A percentile compares a stretch with the other conserved stretches of the same genome.
Conservation (phyloP, 2,888 invertebrate species). For the Eristalis tenax region DNA sequence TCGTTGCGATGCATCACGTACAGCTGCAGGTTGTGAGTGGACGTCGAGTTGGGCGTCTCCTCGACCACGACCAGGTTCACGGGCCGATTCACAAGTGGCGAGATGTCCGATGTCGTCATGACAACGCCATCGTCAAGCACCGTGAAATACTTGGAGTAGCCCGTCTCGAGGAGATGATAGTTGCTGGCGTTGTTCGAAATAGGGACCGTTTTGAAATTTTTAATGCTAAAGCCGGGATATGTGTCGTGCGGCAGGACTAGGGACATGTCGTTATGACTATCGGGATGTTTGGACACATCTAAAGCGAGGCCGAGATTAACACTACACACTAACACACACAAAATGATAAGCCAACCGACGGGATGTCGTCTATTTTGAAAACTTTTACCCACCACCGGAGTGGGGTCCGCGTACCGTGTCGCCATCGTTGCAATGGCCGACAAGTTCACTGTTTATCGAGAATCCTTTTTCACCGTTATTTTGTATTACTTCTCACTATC, state of each 20-base stretch:
- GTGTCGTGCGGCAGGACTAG: slow-evolving; percentile 92
- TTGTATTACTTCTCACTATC: slow-evolving; percentile 8
- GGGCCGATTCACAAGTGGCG: slow-evolving; percentile 90
- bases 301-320: slow-evolving; percentile 26
- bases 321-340: slow-evolving; percentile 58
- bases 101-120: slow-evolving; percentile 94
- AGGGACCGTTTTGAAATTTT: slow-evolving; percentile 85
- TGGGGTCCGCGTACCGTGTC: slow-evolving; percentile 67
- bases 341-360: slow-evolving; percentile 19
- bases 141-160: slow-evolving; percentile 92
- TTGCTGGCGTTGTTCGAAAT: slow-evolving; percentile 76
- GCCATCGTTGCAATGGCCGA: slow-evolving; percentile 56
- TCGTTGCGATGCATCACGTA: slow-evolving; percentile 91
- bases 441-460: slow-evolving; percentile 33
- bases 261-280: slow-evolving; percentile 78
- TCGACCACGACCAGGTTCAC: slow-evolving; percentile 91
- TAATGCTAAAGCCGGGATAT: slow-evolving; percentile 93
- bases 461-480: slow-evolving; percentile 25
- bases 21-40: slow-evolving; percentile 90
- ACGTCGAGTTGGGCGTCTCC: slow-evolving; percentile 89
- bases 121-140: slow-evolving; percentile 93
- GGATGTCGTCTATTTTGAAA: slow-evolving; percentile 56
- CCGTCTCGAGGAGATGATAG: slow-evolving; percentile 88
- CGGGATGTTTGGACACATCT: slow-evolving; percentile 49
- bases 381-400: slow-evolving; percentile 47